These are phyloP conservation scores for Leucophenga montana DNA, from an alignment of 2,888 invertebrate genomes.

Conservation along the genomic window DNA sequence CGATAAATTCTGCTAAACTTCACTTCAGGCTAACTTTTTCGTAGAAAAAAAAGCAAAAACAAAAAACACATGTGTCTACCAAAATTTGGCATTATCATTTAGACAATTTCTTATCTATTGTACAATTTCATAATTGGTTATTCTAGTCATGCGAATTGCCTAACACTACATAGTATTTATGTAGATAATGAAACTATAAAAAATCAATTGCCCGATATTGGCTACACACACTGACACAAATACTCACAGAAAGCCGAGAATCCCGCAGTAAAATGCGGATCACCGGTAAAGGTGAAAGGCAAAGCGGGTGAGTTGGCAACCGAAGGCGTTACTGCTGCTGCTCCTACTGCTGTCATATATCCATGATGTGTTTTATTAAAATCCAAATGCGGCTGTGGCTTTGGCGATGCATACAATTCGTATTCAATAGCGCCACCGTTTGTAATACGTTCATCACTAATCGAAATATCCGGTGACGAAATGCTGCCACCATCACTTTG, in stretches of 20 bases:
- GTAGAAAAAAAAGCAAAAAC: too few species aligned
- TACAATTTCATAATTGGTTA: too few species aligned
- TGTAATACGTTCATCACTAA: constrained; percentile 65
- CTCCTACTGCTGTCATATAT: neutral
- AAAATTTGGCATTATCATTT: too few species aligned
- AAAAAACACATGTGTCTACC: too few species aligned
- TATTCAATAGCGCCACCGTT: constrained; percentile 50
- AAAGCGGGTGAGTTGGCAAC: constrained; percentile 44
- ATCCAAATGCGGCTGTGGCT: constrained; percentile 42
- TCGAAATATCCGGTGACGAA: constrained; percentile 70
- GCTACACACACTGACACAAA: neutral
- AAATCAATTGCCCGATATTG: too few species aligned
- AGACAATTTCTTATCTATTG: too few species aligned
- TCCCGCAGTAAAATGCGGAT: constrained; percentile 70
- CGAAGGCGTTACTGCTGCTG: constrained; percentile 38
- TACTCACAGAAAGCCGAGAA: constrained; percentile 73
- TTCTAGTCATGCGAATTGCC: too few species aligned
- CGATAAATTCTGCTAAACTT: too few species aligned
- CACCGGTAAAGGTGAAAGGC: constrained; percentile 64
- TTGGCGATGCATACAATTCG: constrained; percentile 44
- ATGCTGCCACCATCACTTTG: constrained; percentile 70
- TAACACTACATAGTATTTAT: constrained; percentile 17
- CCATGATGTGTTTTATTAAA: constrained; percentile 38
- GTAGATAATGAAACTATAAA: constrained; percentile 4
- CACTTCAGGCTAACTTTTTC: too few species aligned